These are phyloP conservation scores for Pyrochroa serraticornis DNA, from an alignment of 2,888 invertebrate species.

Conservation along the genomic window DNA sequence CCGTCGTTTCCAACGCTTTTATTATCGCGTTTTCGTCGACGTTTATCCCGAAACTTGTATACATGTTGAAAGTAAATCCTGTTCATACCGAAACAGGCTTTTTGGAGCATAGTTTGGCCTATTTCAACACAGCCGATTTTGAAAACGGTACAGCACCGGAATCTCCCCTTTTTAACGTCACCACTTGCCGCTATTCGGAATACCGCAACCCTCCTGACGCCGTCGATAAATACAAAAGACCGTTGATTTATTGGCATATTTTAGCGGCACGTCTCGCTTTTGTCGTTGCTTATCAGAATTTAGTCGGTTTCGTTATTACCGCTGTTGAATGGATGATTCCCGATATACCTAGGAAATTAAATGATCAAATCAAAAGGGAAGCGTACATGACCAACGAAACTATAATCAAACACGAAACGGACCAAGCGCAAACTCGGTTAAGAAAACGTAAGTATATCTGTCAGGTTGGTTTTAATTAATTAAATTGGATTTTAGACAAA, in stretches of 20 bases:
- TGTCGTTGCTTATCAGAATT: slow-evolving; percentile 80
- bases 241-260: slow-evolving; percentile 75
- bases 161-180: slow-evolving; percentile 43
- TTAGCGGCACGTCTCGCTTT: slow-evolving; percentile 76
- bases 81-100: slow-evolving; percentile 66
- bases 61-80: slow-evolving; percentile 61
- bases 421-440: slow-evolving; percentile 54
- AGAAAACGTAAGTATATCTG: slow-evolving; percentile 1
- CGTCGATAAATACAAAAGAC: slow-evolving; percentile 66
- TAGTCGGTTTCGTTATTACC: slow-evolving; percentile 74
- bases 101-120: slow-evolving; percentile 71
- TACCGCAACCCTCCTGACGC: slow-evolving; percentile 67
- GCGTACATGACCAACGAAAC: slow-evolving; percentile 75
- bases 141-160: slow-evolving; percentile 52
- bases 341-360: slow-evolving; percentile 73
- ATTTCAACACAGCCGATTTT: slow-evolving; percentile 70
- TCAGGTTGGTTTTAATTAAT: not conserved
- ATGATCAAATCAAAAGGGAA: slow-evolving; percentile 74
- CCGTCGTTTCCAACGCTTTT: slow-evolving; percentile 79
- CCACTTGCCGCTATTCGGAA: slow-evolving; percentile 69
- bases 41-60: slow-evolving; percentile 79
- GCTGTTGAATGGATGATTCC: slow-evolving; percentile 79
- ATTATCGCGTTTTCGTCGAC: slow-evolving; percentile 83
- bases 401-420: slow-evolving; percentile 73
- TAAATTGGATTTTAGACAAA: not conserved